phyloP scores from a whole-genome alignment of 2,113 vertebrate species.

The Dascyllus trimaculatus region DNA sequence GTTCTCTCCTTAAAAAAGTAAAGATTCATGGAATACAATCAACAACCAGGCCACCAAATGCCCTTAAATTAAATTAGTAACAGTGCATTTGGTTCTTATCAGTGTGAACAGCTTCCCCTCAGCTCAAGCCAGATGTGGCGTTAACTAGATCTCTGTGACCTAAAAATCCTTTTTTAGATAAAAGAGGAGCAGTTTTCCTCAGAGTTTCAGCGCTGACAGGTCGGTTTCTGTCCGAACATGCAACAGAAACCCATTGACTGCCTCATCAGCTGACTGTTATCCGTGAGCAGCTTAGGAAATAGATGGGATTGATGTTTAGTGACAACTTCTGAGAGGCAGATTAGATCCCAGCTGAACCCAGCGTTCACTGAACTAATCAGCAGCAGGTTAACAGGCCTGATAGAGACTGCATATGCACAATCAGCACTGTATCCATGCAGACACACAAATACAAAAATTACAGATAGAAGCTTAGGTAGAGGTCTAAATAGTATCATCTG shows the following conservation, averaged over 20 bases:
- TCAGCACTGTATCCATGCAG: background rate
- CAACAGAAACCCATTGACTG: slow-evolving; percentile 44
- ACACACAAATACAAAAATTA: too few relatives aligned
- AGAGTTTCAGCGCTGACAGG: slow-evolving; percentile 25
- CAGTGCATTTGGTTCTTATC: too few relatives aligned
- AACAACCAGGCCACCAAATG: too few relatives aligned
- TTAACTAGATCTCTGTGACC: background rate
- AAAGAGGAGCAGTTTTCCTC: background rate
- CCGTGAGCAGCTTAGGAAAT: slow-evolving; percentile 29
- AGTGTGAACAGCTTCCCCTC: too few relatives aligned
- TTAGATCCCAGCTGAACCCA: slow-evolving; percentile 9
- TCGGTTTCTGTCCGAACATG: slow-evolving; percentile 2
- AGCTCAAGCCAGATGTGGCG: background rate
- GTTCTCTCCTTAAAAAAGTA: too few relatives aligned
- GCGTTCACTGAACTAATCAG: slow-evolving; percentile 28
- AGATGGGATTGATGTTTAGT: background rate
- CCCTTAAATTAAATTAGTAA: too few relatives aligned
- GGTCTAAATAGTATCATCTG: too few relatives aligned
- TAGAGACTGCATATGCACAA: background rate
- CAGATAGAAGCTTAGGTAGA: too few relatives aligned
- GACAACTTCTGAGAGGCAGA: slow-evolving; percentile 15
- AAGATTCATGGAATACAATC: too few relatives aligned
- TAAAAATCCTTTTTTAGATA: background rate
- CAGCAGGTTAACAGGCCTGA: background rate
- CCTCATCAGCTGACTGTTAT: slow-evolving; percentile 46